Evolutionary conservation across 2,888 invertebrate species (phyloP), one percentile per base, ranked within the genome.

Genomic region (Harpagoxenus sublaevis): DNA sequence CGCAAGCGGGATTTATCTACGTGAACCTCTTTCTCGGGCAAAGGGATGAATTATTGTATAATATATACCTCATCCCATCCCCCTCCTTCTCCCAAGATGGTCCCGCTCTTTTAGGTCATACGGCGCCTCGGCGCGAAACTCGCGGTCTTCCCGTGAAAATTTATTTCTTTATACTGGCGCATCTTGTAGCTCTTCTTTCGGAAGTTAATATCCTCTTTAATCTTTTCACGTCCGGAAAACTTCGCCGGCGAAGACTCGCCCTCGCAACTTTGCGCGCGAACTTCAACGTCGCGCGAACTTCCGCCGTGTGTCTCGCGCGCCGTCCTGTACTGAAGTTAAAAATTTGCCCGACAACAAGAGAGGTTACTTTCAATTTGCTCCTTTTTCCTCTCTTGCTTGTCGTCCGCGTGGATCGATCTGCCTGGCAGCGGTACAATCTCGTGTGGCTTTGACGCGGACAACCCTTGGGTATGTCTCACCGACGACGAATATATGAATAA

Each of bases 1-100:
- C 89, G 87, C 90, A 89, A 89, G 87, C 86, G 89, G 91, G 92
- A 93, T 92, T 92, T 92, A 91, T 91, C 87, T 92, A 87, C 83
- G 89, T 89, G 86, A 70, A 71, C 0, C 88, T 82, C 74, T 65
- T 74, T 57, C 85, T 68, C 42, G 39, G 60, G 53, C 62, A 55
- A 9, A 42, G 83, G 68, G 63, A 87, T 85, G 87, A 91, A 91
- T 91, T 89, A 91, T 91, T 89, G 87, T 86, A 85, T 86, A 88
- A 86, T 86, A 85, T 86, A 88, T 86, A 31, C 35, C 23, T 39
- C 12, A 28, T 23, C 18, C 15, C 15, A 8, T 63, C 15, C 10
- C 18, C 28, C 28, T 15, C 31, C 28, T 15, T n/a, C 28, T 15
- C 9, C 66, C 65, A 42, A 71, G 84, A 78, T 87, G 82, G 83